Base-by-base conservation (phyloP, 2,888 invertebrate species). In the Apocheima hispidaria region DNA sequence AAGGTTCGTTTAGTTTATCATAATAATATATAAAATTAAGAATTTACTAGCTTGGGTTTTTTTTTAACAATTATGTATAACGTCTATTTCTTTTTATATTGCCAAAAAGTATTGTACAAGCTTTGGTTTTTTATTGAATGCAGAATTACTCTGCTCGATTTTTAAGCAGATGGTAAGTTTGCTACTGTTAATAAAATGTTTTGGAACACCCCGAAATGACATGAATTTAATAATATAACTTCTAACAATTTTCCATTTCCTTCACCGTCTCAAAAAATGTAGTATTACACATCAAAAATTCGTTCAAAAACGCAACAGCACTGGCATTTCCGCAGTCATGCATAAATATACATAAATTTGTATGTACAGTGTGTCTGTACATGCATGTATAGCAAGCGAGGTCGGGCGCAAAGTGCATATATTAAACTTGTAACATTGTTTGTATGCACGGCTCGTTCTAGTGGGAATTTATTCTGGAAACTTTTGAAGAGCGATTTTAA, bases 381-480 rank as follows among this genome's bases (percentile, higher is more conserved):
- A 41, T 41, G 26, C 26, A 33, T 51, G 52, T 60, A 44, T 49
- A 51, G 50, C 33, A 10, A 38, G 53, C 48, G 56, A 26, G 30
- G 63, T 48, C 51, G 59, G 66, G 68, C 58, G 69, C 60, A 68
- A 67, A 70, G 68, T 70, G 70, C 70, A 68, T 68, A 65, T 65
- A 66, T 70, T 68, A 70, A 68, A 66, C 36, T 54, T 54, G 49
- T 54, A 43, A 20, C 23, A 43, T 20, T 18, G 35, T 50, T 60
- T 60, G 60, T 60, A 50, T 60, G 53, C 55, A 30, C 41, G 16
- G 21, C 49, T 20, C 26, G 50, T 43, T 36, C 28, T 7, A 26
- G 20, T 28, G 28, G 5, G 12, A 14, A 26, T 18, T 20, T 60
- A 60, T 60, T 60, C 60, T 51, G 60, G 35, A 23, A 30, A 16